Evolutionary conservation across 2,113 vertebrate species (phyloP).

Genomic region (Phocoena sinus): DNA sequence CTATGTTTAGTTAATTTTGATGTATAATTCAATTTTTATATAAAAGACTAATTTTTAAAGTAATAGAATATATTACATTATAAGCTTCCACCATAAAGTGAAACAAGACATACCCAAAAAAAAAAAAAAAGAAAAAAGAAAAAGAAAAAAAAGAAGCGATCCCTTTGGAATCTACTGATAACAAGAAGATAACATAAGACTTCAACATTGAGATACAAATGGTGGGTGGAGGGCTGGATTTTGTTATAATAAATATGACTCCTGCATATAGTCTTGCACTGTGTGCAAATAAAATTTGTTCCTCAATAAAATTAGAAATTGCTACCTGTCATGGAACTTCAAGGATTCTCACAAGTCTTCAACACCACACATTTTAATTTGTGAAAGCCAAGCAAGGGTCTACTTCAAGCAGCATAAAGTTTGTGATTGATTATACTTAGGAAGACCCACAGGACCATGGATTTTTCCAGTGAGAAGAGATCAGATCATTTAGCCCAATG

Average conservation of each 20-base stretch:
- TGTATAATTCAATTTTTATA: background rate
- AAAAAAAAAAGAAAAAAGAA: background rate
- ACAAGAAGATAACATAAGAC: background rate
- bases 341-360: conserved; percentile 26
- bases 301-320: conserved; percentile 26
- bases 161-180: background rate
- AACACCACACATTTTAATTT: conserved; percentile 31
- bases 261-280: background rate
- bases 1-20: background rate
- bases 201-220: background rate
- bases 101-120: background rate
- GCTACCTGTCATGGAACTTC: background rate
- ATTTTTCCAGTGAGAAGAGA: background rate
- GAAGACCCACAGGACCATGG: background rate
- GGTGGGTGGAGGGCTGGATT: background rate
- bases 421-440: background rate
- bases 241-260: conserved; percentile 11
- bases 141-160: background rate
- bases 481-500: background rate
- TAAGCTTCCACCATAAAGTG: background rate
- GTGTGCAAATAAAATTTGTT: background rate
- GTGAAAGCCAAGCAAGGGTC: background rate
- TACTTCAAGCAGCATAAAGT: background rate
- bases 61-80: background rate
- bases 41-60: conserved; percentile 10